Evolutionary conservation across 2,797 vertebrate genomes (phyloP).

Genomic region (Capromys pilorides): DNA sequence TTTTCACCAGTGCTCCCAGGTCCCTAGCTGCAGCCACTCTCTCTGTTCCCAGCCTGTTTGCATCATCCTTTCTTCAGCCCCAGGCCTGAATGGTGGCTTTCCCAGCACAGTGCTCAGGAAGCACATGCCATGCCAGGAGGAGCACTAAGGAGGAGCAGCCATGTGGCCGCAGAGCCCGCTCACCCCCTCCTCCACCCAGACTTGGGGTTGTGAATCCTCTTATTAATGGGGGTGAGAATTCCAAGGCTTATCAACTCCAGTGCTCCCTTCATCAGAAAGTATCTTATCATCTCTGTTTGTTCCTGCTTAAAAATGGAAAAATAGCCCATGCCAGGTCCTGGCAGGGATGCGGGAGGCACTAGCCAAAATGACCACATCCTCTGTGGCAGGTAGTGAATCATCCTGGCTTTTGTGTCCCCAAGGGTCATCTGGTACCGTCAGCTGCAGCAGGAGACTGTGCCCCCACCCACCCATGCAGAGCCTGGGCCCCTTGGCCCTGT

Average conservation of each 20-base stretch:
- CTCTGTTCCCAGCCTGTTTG: background rate
- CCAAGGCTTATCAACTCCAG: conserved; percentile 71
- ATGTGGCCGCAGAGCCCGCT: background rate
- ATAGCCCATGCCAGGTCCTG: conserved; percentile 63
- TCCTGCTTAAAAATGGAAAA: conserved; percentile 81
- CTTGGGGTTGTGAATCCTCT: background rate
- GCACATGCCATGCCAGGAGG: rapidly evolving
- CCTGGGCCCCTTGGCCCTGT: background rate
- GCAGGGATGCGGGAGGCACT: conserved; percentile 63
- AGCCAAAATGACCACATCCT: conserved; percentile 55
- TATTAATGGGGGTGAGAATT: conserved; percentile 66
- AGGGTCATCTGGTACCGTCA: conserved; percentile 11
- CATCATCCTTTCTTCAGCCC: background rate
- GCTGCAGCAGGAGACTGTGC: background rate
- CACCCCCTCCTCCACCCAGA: conserved; percentile 27
- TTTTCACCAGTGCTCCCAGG: rapidly evolving
- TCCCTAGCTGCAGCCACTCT: background rate
- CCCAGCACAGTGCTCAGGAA: rapidly evolving
- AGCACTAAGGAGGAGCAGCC: background rate
- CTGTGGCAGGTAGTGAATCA: conserved; percentile 51
- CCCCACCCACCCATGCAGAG: background rate
- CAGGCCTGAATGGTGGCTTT: background rate
- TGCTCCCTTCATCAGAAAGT: conserved; percentile 66
- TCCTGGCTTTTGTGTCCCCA: conserved; percentile 33
- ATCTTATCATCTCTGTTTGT: conserved; percentile 80